A percentile compares a stretch with the other conserved stretches of the same genome.
phyloP scores from a whole-genome alignment of 2,888 invertebrate species.

The Cancer borealis region DNA sequence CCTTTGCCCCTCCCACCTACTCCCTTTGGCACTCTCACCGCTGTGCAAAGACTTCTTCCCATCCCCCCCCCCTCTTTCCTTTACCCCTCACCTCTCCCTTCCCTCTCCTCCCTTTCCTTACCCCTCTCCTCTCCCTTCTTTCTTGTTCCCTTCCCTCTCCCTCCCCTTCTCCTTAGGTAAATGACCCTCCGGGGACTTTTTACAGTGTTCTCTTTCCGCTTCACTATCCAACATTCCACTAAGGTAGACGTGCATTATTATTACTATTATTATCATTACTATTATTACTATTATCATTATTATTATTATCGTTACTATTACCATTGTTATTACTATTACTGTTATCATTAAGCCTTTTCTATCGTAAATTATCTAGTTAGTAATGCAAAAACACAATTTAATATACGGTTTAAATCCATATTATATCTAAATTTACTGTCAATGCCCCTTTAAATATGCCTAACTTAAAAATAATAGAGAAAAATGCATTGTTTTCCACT shows the following conservation, averaged over 20 bases:
- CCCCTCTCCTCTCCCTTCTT: background rate
- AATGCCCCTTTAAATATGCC: background rate
- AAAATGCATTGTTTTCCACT: background rate
- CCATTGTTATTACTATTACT: background rate
- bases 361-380: background rate
- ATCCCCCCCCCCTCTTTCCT: background rate
- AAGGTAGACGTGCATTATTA: background rate
- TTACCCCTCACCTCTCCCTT: background rate
- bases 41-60: background rate
- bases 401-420: background rate
- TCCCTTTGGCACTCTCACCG: too few species aligned
- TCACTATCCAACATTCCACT: background rate
- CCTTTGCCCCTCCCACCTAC: background rate
- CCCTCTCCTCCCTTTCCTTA: background rate
- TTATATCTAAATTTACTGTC: background rate
- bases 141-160: background rate
- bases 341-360: background rate
- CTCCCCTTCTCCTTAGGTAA: background rate
- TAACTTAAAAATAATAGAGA: background rate
- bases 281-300: background rate
- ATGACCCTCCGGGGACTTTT: background rate
- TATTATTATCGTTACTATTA: background rate
- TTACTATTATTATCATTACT: background rate
- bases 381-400: background rate
- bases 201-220: background rate